Conservation (phyloP, 2,797 vertebrate species). For the Emydoidea blandingii region DNA sequence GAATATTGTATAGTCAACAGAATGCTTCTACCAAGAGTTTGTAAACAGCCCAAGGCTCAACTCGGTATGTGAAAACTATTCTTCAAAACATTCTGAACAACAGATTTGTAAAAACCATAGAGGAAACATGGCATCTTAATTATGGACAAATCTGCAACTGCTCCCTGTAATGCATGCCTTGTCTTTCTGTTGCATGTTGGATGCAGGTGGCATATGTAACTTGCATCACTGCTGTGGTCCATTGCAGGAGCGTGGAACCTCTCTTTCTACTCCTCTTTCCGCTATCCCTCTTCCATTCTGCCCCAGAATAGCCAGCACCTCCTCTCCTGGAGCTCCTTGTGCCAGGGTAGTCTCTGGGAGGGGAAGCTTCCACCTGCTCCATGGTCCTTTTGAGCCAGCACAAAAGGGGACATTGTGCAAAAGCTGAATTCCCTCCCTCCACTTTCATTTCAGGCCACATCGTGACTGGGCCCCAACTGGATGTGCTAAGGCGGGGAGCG, state of each 20-base stretch:
- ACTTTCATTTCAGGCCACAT: neutral
- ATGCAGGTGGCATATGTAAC: neutral
- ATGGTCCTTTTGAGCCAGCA: slow-evolving; percentile 12
- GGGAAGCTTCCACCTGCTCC: neutral
- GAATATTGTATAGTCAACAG: neutral
- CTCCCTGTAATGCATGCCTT: slow-evolving; percentile 1
- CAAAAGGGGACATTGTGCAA: neutral
- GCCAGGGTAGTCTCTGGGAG: neutral
- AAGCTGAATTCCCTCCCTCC: neutral
- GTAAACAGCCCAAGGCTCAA: neutral
- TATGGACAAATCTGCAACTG: slow-evolving; percentile 29
- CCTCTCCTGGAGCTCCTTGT: neutral
- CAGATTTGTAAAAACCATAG: neutral
- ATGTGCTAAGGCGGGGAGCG: neutral
- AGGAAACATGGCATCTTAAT: neutral
- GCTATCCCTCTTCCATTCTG: neutral
- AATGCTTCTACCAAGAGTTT: neutral
- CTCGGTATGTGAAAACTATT: neutral
- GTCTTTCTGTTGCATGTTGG: slow-evolving; percentile 23
- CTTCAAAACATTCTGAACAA: neutral
- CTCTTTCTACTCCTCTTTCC: neutral
- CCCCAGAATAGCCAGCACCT: neutral
- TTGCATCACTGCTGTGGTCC: neutral
- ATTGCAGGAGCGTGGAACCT: neutral
- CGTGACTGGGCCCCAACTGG: neutral